phyloP scores from a whole-genome alignment of 2,113 vertebrate genomes.

The Mus spicilegus region DNA sequence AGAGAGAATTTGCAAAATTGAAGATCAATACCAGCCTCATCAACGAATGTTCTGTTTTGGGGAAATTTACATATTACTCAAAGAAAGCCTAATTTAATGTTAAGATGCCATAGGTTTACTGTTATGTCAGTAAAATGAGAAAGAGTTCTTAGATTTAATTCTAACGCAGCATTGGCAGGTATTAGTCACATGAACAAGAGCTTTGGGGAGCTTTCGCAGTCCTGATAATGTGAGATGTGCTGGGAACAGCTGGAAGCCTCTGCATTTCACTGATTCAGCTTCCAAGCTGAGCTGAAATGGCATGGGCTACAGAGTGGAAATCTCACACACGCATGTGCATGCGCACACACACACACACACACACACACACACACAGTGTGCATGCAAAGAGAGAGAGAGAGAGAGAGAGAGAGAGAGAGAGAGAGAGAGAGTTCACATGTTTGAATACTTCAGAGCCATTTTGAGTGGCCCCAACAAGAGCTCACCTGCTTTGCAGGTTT shows the following conservation, averaged over 20 bases:
- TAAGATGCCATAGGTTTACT: background rate
- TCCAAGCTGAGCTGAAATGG: background rate
- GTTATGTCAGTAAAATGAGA: background rate
- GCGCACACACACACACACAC: too few species aligned
- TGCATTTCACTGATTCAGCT: background rate
- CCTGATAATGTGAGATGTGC: background rate
- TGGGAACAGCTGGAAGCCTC: background rate
- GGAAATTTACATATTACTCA: background rate
- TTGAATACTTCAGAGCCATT: background rate
- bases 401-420: too few species aligned
- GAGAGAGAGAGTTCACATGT: background rate
- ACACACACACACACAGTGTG: too few species aligned
- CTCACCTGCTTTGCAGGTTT: background rate
- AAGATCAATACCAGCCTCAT: background rate
- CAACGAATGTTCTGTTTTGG: background rate
- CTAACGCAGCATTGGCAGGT: background rate
- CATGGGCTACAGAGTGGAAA: background rate
- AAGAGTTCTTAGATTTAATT: background rate
- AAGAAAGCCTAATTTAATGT: constrained; percentile 27
- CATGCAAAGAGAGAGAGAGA: too few species aligned
- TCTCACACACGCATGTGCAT: background rate
- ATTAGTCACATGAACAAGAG: background rate
- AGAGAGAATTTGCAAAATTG: background rate
- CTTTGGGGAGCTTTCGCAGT: background rate
- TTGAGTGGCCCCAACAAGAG: background rate